Conservation (phyloP, 2,888 invertebrate genomes). For the Epirrita christyi region DNA sequence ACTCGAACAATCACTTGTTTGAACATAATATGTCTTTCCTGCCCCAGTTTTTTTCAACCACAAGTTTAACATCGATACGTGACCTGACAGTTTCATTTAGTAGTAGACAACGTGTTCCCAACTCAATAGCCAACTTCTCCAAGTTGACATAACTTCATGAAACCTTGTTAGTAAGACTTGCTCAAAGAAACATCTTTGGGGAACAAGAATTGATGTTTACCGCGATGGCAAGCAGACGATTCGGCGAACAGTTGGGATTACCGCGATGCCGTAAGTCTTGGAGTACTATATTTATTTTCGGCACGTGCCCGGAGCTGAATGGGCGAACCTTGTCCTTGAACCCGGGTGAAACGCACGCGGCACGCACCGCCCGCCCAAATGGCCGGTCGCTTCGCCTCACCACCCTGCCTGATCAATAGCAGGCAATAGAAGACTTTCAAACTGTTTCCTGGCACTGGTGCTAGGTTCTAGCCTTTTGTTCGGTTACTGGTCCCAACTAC, state of each 20-base stretch:
- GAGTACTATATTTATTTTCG: slow-evolving; percentile 82
- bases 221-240: background rate
- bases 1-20: no score
- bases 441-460: background rate
- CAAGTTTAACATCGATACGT: no score
- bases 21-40: background rate
- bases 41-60: background rate
- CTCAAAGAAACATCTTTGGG: background rate
- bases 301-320: slow-evolving; percentile 81
- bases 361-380: slow-evolving; percentile 77
- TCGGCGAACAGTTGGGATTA: slow-evolving; percentile 50
- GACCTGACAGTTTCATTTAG: no score
- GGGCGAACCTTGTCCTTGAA: slow-evolving; percentile 81
- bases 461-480: background rate
- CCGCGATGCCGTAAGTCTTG: slow-evolving; percentile 65
- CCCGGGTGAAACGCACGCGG: slow-evolving; percentile 73
- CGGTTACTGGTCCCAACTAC: background rate
- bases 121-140: no score
- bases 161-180: no score
- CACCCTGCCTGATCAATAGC: slow-evolving; percentile 67
- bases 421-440: slow-evolving; percentile 53
- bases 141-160: no score
- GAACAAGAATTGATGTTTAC: background rate
- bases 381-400: slow-evolving; percentile 58
- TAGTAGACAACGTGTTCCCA: no score